Conservation (phyloP, 1,140 invertebrate genomes). For the Drosophila cardini region DNA sequence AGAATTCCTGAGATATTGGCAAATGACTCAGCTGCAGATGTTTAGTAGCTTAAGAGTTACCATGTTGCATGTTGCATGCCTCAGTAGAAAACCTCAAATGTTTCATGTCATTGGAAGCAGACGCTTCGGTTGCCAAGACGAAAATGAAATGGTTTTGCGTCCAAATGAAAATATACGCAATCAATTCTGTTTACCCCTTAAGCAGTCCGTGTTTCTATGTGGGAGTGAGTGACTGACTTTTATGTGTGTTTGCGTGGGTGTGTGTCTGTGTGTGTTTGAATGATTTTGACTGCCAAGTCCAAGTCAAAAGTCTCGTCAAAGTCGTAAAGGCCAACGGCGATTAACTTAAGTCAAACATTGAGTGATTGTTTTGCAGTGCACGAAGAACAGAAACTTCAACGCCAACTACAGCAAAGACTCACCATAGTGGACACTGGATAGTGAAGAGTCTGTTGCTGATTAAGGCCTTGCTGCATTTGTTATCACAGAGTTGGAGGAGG, state of each 20-base stretch:
- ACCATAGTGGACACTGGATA: not conserved
- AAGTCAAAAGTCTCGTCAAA: constrained; percentile 52
- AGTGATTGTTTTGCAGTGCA: constrained; percentile 76
- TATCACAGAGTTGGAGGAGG: constrained; percentile 55
- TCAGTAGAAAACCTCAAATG: constrained; percentile 43
- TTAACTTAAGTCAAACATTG: constrained; percentile 81
- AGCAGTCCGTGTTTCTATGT: constrained; percentile 33
- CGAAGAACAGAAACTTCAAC: constrained; percentile 15
- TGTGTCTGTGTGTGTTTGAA: constrained; percentile 5
- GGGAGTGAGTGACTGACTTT: constrained; percentile 7
- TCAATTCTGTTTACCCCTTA: constrained; percentile 75
- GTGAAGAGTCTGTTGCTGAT: constrained; percentile 65
- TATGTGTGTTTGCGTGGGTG: constrained; percentile 11
- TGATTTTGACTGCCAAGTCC: constrained; percentile 11
- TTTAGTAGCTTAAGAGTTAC: not conserved
- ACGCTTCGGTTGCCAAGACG: constrained; percentile 50
- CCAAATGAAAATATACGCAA: constrained; percentile 77
- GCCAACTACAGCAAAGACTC: not conserved
- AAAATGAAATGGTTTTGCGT: constrained; percentile 71
- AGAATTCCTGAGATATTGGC: no score
- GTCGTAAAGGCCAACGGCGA: constrained; percentile 73
- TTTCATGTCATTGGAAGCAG: constrained; percentile 49
- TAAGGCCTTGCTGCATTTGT: constrained; percentile 71
- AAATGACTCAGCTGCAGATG: not conserved
- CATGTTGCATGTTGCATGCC: constrained; percentile 27